Conservation (phyloP, 2,888 invertebrate species). For the Ophion costatus region DNA sequence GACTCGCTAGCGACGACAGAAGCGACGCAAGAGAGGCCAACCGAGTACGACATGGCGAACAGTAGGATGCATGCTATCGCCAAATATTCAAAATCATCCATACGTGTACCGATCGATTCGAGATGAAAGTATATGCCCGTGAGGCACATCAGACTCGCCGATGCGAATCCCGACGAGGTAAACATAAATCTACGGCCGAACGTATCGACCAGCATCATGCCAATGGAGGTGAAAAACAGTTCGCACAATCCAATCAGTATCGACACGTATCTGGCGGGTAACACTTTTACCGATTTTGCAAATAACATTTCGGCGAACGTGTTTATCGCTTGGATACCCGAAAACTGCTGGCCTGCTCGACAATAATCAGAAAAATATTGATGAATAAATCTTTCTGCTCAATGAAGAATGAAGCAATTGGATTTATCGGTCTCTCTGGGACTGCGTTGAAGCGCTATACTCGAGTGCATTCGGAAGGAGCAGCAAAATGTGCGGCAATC, state of each 20-base stretch:
- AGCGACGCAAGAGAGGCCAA: slow-evolving; percentile 55
- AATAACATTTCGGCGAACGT: slow-evolving; percentile 63
- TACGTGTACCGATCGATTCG: slow-evolving; percentile 21
- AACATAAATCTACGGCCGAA: slow-evolving; percentile 52
- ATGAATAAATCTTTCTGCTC: neutral
- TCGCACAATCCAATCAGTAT: slow-evolving; percentile 62
- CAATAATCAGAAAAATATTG: neutral
- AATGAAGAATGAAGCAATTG: no score
- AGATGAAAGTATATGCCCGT: slow-evolving; percentile 61
- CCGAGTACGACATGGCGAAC: slow-evolving; percentile 57
- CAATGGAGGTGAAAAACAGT: slow-evolving; percentile 54
- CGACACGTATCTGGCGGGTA: slow-evolving; percentile 61
- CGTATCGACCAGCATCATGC: slow-evolving; percentile 50
- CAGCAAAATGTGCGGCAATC: no score
- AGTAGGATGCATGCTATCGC: slow-evolving; percentile 55
- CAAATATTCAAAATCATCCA: slow-evolving; percentile 42
- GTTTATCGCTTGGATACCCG: slow-evolving; percentile 65
- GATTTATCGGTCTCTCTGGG: no score
- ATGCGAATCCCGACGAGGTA: slow-evolving; percentile 20
- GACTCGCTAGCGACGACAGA: slow-evolving; percentile 60
- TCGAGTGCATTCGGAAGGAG: no score
- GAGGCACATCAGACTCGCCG: slow-evolving; percentile 54
- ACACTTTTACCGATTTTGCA: slow-evolving; percentile 43
- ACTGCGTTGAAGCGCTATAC: no score
- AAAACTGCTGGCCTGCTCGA: slow-evolving; percentile 65